Conservation (phyloP, 2,888 invertebrate genomes). For the Aromia moschata region DNA sequence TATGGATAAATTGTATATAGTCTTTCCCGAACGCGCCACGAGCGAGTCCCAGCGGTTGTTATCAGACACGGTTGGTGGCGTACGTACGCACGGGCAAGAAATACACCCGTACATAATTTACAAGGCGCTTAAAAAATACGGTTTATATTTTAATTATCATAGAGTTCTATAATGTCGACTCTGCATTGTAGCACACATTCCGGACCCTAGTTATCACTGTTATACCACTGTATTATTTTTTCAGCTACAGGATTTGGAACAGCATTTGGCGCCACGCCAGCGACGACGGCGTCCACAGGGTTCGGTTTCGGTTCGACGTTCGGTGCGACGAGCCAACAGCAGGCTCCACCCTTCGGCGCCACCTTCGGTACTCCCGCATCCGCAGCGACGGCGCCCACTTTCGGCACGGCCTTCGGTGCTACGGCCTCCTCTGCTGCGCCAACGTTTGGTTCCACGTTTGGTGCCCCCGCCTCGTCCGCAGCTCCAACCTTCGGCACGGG, state of each 20-base stretch:
- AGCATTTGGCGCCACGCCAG: slow-evolving; percentile 48
- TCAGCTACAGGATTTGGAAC: slow-evolving; percentile 62
- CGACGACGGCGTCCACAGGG: slow-evolving; percentile 38
- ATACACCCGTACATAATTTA: too few species aligned
- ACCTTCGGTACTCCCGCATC: slow-evolving; percentile 45
- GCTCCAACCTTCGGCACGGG: slow-evolving; percentile 37
- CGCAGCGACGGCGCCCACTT: slow-evolving; percentile 54
- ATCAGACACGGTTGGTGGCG: too few species aligned
- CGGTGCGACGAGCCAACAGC: slow-evolving; percentile 52
- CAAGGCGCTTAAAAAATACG: too few species aligned
- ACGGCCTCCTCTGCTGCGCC: slow-evolving; percentile 44
- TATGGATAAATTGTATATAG: too few species aligned
- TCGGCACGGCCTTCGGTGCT: slow-evolving; percentile 55
- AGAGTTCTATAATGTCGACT: too few species aligned
- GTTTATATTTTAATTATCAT: too few species aligned
- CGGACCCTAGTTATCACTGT: too few species aligned
- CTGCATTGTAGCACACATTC: too few species aligned
- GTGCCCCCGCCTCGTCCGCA: slow-evolving; percentile 51
- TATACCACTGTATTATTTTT: too few species aligned
- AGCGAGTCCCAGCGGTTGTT: too few species aligned
- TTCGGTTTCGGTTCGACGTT: slow-evolving; percentile 61
- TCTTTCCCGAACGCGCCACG: too few species aligned
- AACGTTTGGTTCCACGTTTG: slow-evolving; percentile 64
- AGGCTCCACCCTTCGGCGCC: slow-evolving; percentile 34
- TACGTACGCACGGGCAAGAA: too few species aligned